These are phyloP conservation scores for Jordanella pulchra DNA, from an alignment of 2,797 vertebrate genomes.

Conservation along the genomic window DNA sequence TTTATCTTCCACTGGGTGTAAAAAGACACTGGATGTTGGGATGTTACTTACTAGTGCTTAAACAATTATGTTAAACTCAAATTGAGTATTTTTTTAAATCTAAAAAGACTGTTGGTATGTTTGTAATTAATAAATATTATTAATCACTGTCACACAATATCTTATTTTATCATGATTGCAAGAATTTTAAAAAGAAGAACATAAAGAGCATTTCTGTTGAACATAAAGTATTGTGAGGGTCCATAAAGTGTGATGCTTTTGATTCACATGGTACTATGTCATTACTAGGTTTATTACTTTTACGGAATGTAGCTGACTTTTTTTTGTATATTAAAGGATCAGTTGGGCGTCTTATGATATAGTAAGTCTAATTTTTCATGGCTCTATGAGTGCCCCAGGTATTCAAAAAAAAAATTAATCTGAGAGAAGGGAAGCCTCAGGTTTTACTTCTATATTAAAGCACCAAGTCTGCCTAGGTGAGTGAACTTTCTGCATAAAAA, in stretches of 20 bases:
- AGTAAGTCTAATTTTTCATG: not conserved
- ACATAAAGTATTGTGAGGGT: not conserved
- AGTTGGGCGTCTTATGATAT: not conserved
- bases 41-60: not conserved
- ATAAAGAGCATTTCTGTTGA: not conserved
- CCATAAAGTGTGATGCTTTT: not conserved
- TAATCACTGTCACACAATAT: not conserved
- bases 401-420: not conserved
- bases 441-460: not conserved
- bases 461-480: not conserved
- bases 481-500: not conserved
- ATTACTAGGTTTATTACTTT: not conserved
- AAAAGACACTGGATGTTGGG: not conserved
- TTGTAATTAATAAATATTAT: not conserved
- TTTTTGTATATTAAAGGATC: not conserved
- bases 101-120: not conserved
- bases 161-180: not conserved
- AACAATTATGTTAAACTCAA: not conserved
- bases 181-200: not conserved
- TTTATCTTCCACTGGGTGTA: not conserved
- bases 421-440: not conserved
- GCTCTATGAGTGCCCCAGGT: not conserved
- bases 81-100: not conserved
- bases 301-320: not conserved
- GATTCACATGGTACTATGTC: not conserved